Conservation (phyloP, 2,888 invertebrate species). For the Pherbina coryleti region DNA sequence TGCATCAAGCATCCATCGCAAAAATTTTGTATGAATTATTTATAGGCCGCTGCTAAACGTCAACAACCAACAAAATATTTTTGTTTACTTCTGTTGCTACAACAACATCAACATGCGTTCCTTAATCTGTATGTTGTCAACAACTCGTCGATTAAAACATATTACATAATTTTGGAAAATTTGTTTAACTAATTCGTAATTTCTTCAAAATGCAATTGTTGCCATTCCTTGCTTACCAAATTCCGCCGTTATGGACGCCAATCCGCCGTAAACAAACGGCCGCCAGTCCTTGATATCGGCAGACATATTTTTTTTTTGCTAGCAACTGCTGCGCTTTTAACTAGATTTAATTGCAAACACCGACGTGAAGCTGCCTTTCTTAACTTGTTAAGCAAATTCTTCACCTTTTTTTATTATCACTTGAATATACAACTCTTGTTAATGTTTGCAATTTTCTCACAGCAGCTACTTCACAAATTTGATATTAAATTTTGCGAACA, state of each 20-base stretch:
- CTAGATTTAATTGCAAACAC: background rate
- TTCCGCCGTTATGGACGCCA: conserved; percentile 94
- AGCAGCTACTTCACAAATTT: too few species aligned
- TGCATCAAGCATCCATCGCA: too few species aligned
- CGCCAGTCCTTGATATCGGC: conserved; percentile 78
- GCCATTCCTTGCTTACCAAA: conserved; percentile 78
- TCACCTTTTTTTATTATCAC: too few species aligned
- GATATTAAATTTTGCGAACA: too few species aligned
- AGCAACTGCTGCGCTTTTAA: background rate
- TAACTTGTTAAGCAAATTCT: too few species aligned
- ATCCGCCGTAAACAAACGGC: conserved; percentile 94
- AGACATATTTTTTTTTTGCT: background rate
- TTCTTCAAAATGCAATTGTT: background rate
- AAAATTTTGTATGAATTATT: background rate
- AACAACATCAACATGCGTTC: background rate
- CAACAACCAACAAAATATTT: background rate
- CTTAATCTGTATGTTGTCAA: too few species aligned
- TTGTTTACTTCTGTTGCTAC: conserved; percentile 24
- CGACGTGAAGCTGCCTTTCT: too few species aligned
- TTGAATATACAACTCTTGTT: too few species aligned
- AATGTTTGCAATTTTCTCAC: too few species aligned
- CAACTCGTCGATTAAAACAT: background rate
- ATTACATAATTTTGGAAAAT: background rate
- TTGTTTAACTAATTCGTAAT: too few species aligned
- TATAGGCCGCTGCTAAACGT: background rate